Base-by-base conservation (phyloP, 1,140 invertebrate genomes). In the Apis laboriosa region DNA sequence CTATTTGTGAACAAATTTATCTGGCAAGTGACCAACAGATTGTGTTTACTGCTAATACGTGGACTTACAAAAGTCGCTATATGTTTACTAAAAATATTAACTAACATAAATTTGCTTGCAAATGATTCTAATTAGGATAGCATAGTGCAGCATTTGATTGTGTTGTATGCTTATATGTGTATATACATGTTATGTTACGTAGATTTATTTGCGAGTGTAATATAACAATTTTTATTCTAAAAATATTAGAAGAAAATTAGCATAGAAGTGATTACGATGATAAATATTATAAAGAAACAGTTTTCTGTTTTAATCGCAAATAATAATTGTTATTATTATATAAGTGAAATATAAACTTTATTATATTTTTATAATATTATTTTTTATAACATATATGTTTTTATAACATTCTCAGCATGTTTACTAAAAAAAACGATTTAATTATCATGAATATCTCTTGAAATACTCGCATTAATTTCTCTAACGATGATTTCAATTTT, bases 81-180 rank as follows among this genome's bases (percentile, higher is more conserved):
- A 17, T 49, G 56, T 63, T 77, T 55, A 51, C 51, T 83, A 78
- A 83, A 78, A 66, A 71, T 28, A 71, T 64, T 64, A 71, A 64
- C 75, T 64, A 75, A 64, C 75, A 61, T 67, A 66, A 83, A 83
- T 71, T 83, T 64, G 28, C 51, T 34, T 83, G 58, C 28, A 83
- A 83, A 83, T 83, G 56, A 68, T 49, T 81, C 66, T 70, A 77
- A 83, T 77, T 83, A 70, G 74, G 24, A 70, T 71, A 28, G 56
- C 58, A n/a, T 60, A 60, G 24, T n/a, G 13, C 1, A 53, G 12
- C 13, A 9, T 17, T n/a, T 11, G 24, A 34, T 49, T 13, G 17
- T 34, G 71, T 55, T 17, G 17, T 21, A 8, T 55, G 53, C 51
- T 81, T 70, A 8, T 2, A 2, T 21, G 12, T n/a, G 64, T 9